Percentiles rank a stretch among this genome's conserved stretches.
These are phyloP conservation scores for Apoderus coryli DNA, from an alignment of 2,888 invertebrate genomes.

Conservation along the genomic window DNA sequence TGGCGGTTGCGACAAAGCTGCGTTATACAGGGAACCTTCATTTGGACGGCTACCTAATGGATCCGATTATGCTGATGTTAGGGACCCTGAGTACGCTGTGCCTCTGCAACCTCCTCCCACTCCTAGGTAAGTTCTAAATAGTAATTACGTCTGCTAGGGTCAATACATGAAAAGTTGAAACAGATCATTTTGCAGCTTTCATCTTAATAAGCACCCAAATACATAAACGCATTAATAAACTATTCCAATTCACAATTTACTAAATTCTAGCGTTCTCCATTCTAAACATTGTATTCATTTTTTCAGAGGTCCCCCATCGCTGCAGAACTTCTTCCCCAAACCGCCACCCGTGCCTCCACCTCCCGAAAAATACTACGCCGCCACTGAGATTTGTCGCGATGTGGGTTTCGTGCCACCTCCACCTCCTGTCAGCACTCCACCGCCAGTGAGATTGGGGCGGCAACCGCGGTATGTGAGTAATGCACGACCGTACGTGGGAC, in stretches of 20 bases:
- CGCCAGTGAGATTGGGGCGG: conserved; percentile 32
- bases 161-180: too few relatives aligned
- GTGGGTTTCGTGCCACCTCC: conserved; percentile 28
- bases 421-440: conserved; percentile 31
- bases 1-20: conserved; percentile 30
- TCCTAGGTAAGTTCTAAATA: conserved; percentile 32
- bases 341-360: conserved; percentile 52
- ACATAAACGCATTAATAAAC: too few relatives aligned
- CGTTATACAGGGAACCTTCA: conserved; percentile 30
- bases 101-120: conserved; percentile 36
- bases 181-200: too few relatives aligned
- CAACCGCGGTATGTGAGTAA: conserved; percentile 30
- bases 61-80: conserved; percentile 33
- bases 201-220: too few relatives aligned
- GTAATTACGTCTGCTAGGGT: too few relatives aligned
- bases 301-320: conserved; percentile 36
- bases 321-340: conserved; percentile 44
- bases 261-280: too few relatives aligned
- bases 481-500: conserved; percentile 29
- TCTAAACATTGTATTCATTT: too few relatives aligned
- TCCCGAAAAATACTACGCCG: conserved; percentile 56
- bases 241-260: too few relatives aligned
- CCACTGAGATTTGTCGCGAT: conserved; percentile 43
- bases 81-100: conserved; percentile 48
- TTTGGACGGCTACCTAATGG: conserved; percentile 12